These are phyloP conservation scores for Typhlichthys eigenmanni DNA, from an alignment of 2,797 vertebrate species.

Conservation along the genomic window DNA sequence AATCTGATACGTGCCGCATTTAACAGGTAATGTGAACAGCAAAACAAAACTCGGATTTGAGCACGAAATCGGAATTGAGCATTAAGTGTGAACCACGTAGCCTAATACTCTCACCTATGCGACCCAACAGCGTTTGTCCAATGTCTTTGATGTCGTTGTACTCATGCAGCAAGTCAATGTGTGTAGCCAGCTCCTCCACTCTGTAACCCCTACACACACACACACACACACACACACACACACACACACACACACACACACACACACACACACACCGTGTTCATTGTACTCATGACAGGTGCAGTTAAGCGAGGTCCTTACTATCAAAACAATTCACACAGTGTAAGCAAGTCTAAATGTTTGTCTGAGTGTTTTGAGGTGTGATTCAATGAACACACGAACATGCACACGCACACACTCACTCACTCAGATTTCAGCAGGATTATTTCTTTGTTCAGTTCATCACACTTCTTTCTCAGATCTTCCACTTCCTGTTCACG, in stretches of 20 bases:
- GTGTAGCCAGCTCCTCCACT: conserved; percentile 84
- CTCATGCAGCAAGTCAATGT: conserved; percentile 89
- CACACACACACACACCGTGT: conserved; percentile 5
- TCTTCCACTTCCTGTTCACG: conserved; percentile 76
- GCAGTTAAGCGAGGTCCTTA: too few relatives aligned
- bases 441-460: conserved; percentile 83
- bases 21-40: too few relatives aligned
- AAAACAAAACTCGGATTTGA: too few relatives aligned
- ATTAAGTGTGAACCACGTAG: too few relatives aligned
- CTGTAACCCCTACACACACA: conserved; percentile 70
- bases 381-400: conserved; percentile 20
- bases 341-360: too few relatives aligned
- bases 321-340: too few relatives aligned
- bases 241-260: not conserved
- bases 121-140: conserved; percentile 90
- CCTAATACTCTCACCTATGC: conserved; percentile 80
- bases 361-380: too few relatives aligned
- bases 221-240: conserved; percentile 20
- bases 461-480: conserved; percentile 73
- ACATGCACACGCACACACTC: conserved; percentile 35
- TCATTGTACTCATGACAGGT: not conserved
- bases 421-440: conserved; percentile 85
- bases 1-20: too few relatives aligned
- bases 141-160: conserved; percentile 96
- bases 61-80: too few relatives aligned